These are phyloP conservation scores for Eupristina koningsbergeri DNA, from an alignment of 1,140 invertebrate genomes.

Conservation along the genomic window DNA sequence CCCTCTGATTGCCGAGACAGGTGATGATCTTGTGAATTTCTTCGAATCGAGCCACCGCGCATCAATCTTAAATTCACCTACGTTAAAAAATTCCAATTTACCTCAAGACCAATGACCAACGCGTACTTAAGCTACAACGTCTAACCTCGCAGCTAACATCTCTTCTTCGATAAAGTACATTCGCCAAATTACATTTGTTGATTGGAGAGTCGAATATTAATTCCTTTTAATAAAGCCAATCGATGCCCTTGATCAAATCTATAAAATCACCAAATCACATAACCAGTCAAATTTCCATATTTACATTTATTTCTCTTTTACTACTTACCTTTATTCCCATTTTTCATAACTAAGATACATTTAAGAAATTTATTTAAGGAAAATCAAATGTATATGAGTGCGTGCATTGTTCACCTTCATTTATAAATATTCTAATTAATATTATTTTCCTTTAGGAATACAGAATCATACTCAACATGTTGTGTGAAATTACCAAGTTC, in stretches of 20 bases:
- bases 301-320: no score
- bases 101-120: background rate
- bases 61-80: background rate
- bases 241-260: no score
- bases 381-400: no score
- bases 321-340: background rate
- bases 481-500: slow-evolving; percentile 29
- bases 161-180: background rate
- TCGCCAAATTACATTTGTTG: no score
- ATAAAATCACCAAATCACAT: no score
- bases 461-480: slow-evolving; percentile 36
- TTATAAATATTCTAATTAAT: slow-evolving; percentile 23
- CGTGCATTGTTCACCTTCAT: background rate
- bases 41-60: background rate
- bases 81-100: background rate
- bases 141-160: no score
- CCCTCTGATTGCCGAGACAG: background rate
- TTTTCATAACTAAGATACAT: background rate
- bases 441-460: slow-evolving; percentile 32
- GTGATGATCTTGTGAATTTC: background rate
- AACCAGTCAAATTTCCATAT: background rate
- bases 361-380: no score
- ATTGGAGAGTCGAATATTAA: background rate
- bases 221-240: background rate
- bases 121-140: slow-evolving; percentile 5